Evolutionary conservation across 1,140 invertebrate species (phyloP).

Genomic region (Bombyx mori): ASM3026992v2 NC_085120.1:4033501-4034000

Average conservation of each 20-base stretch:
- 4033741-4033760: no score
- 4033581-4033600: slow-evolving; percentile 12
- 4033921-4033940: neutral
- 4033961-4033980: no score
- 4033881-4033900: neutral
- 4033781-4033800: no score
- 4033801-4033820: no score
- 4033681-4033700: slow-evolving; percentile 7
- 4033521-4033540: slow-evolving; percentile 41
- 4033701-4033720: neutral
- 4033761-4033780: no score
- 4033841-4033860: neutral
- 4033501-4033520: slow-evolving; percentile 48
- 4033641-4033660: slow-evolving; percentile 8
- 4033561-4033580: slow-evolving; percentile 22
- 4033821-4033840: no score
- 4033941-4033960: no score
- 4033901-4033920: neutral
- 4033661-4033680: slow-evolving; percentile 25
- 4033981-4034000: slow-evolving; percentile 7
- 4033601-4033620: slow-evolving; percentile 41
- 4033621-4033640: slow-evolving; percentile 7
- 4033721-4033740: neutral
- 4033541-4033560: slow-evolving; percentile 1
- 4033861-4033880: slow-evolving; percentile 4